phyloP scores from a whole-genome alignment of 2,113 vertebrate species.

The Petrocephalus microphthalmus region DNA sequence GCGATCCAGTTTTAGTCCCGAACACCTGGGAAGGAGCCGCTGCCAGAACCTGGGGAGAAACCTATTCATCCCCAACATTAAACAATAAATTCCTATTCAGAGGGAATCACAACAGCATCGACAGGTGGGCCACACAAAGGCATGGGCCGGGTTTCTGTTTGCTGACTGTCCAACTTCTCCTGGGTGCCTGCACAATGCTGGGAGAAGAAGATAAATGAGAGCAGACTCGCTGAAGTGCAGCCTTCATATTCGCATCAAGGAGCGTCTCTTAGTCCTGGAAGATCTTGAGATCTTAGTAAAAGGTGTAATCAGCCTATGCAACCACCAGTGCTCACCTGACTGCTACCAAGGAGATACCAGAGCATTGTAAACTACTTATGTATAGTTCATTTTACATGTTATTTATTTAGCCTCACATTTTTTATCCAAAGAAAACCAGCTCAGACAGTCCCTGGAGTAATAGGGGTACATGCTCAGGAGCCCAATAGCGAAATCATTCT shows the following conservation, averaged over 20 bases:
- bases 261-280: neutral
- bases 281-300: neutral
- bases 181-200: conserved; percentile 18
- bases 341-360: neutral
- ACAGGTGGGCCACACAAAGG: conserved; percentile 35
- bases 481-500: neutral
- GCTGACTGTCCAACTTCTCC: conserved; percentile 37
- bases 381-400: neutral
- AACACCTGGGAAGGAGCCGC: conserved; percentile 47
- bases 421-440: neutral
- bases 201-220: conserved; percentile 31
- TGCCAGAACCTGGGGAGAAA: conserved; percentile 46
- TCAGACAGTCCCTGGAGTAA: neutral
- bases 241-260: conserved; percentile 4
- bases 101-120: conserved; percentile 34
- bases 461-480: neutral
- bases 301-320: neutral
- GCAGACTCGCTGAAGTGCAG: conserved; percentile 16
- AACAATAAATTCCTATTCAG: conserved; percentile 42
- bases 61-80: conserved; percentile 43
- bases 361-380: neutral
- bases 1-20: conserved; percentile 44
- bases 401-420: neutral
- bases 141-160: conserved; percentile 49
- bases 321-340: neutral